Evolutionary conservation across 2,888 invertebrate genomes (phyloP).

Genomic region (Strigamia crassipes): DNA sequence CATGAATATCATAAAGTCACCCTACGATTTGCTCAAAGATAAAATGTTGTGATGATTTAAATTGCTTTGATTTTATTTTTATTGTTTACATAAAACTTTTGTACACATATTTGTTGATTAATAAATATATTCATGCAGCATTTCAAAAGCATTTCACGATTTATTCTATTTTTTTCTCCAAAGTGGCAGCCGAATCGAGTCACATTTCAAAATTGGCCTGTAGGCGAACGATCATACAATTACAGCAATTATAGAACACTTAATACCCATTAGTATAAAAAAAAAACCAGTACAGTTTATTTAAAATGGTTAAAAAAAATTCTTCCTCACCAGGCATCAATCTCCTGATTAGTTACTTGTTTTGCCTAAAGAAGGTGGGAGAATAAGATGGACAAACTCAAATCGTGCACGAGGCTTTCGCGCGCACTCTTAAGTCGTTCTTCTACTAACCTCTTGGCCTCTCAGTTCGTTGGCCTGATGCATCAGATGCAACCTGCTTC

Average conservation of each 20-base stretch:
- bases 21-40: background rate
- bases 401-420: conserved; percentile 29
- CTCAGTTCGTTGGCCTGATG: conserved; percentile 22
- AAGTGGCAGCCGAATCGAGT: too few relatives aligned
- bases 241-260: background rate
- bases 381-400: background rate
- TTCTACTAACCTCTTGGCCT: background rate
- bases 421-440: conserved; percentile 5
- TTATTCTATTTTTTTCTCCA: background rate
- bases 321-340: background rate
- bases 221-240: too few relatives aligned
- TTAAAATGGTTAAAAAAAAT: background rate
- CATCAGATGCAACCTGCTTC: conserved; percentile 32
- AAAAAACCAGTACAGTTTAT: conserved; percentile 1
- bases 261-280: background rate
- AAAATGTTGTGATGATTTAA: background rate
- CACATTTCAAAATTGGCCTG: too few relatives aligned
- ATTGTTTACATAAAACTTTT: background rate
- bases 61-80: background rate
- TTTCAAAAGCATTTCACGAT: background rate
- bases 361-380: background rate
- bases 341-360: background rate
- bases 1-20: background rate
- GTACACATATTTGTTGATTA: background rate
- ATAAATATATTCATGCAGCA: conserved; percentile 18